A percentile compares a stretch with the other conserved stretches of the same genome.
Evolutionary conservation across 2,113 vertebrate genomes (phyloP).

Genomic region (Jacana jacana): DNA sequence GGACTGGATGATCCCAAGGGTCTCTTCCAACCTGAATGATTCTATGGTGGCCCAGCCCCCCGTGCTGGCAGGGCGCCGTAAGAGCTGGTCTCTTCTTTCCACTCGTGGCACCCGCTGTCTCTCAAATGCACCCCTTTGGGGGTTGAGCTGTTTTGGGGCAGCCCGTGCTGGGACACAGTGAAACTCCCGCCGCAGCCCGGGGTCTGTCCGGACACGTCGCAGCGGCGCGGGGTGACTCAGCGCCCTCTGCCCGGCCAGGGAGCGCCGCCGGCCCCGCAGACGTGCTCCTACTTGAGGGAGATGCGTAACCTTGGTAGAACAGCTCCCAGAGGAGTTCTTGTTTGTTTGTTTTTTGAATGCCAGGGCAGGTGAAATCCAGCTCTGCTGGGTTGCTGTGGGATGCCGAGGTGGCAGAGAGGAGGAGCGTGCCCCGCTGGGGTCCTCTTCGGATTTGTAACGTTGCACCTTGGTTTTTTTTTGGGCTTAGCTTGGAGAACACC

Average conservation of each 20-base stretch:
- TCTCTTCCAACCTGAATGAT: no score
- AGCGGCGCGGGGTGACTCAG: background rate
- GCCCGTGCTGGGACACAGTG: background rate
- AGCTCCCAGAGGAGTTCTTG: background rate
- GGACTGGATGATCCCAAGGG: no score
- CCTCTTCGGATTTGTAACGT: background rate
- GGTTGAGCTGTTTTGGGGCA: background rate
- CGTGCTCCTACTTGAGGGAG: background rate
- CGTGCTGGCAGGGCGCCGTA: background rate
- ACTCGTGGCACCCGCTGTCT: background rate
- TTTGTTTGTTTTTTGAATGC: background rate
- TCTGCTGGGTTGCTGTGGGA: background rate
- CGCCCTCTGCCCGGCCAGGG: background rate
- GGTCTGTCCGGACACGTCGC: background rate
- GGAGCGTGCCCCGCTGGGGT: background rate
- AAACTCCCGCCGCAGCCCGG: background rate
- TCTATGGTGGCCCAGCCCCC: fast-evolving
- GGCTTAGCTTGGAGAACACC: slow-evolving; percentile 90
- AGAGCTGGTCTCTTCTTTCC: background rate
- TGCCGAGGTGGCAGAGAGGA: background rate
- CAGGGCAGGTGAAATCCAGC: background rate
- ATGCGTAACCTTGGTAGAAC: background rate
- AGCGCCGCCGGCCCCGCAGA: background rate
- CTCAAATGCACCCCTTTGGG: background rate
- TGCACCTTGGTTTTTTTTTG: background rate